Evolutionary conservation across 1,140 invertebrate genomes (phyloP).

Genomic region (Sitodiplosis mosellana): DNA sequence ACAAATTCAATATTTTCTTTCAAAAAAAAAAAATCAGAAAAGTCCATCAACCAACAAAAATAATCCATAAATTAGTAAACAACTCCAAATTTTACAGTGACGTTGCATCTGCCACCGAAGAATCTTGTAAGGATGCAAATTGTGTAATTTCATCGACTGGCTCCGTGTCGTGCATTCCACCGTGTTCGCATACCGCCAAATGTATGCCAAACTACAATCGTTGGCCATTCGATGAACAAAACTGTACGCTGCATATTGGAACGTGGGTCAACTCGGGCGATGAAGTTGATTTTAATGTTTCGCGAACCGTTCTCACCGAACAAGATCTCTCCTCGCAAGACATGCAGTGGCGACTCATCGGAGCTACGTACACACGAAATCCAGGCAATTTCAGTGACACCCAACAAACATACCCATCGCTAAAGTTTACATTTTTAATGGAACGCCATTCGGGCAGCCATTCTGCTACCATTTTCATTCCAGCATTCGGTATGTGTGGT

Average conservation of each 20-base stretch:
- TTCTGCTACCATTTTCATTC: conserved; percentile 23
- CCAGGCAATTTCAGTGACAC: conserved; percentile 23
- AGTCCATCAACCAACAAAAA: neutral
- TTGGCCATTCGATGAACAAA: conserved; percentile 34
- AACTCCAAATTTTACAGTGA: neutral
- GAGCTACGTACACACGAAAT: conserved; percentile 12
- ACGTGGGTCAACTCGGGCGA: conserved; percentile 39
- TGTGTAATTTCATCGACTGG: conserved; percentile 25
- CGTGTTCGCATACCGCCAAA: conserved; percentile 26
- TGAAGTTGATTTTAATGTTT: conserved; percentile 31
- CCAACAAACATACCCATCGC: conserved; percentile 27
- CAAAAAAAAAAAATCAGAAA: neutral
- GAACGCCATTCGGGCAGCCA: conserved; percentile 23
- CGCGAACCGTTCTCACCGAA: conserved; percentile 11
- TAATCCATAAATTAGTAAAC: neutral
- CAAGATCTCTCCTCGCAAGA: conserved; percentile 15
- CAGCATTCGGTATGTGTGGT: conserved; percentile 25
- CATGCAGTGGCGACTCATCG: conserved; percentile 21
- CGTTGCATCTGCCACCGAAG: neutral
- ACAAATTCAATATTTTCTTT: neutral
- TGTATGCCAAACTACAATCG: conserved; percentile 26
- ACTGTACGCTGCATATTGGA: conserved; percentile 29
- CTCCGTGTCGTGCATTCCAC: conserved; percentile 27
- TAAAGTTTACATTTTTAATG: conserved; percentile 25
- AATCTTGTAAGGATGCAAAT: conserved; percentile 7